phyloP scores from a whole-genome alignment of 2,888 invertebrate genomes.

The Merodon equestris region DNA sequence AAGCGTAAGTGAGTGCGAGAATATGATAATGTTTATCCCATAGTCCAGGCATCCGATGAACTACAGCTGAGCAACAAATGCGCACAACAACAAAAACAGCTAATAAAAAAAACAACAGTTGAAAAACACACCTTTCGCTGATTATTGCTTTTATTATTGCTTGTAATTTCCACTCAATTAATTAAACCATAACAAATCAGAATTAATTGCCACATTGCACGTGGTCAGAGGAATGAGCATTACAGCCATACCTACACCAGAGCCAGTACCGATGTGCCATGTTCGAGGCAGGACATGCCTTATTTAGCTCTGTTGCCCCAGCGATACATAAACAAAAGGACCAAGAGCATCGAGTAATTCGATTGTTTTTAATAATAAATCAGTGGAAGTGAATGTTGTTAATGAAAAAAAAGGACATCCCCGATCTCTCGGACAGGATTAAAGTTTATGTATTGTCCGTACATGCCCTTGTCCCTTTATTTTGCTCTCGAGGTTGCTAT shows the following conservation, averaged over 20 bases:
- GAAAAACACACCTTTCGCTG: slow-evolving; percentile 29
- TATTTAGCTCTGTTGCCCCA: no score
- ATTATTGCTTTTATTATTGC: slow-evolving; percentile 42
- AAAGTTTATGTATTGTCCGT: no score
- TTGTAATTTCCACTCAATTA: slow-evolving; percentile 65
- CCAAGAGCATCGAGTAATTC: slow-evolving; percentile 20
- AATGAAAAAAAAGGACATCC: neutral
- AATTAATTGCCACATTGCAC: slow-evolving; percentile 48
- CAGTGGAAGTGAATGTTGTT: slow-evolving; percentile 9
- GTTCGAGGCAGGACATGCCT: no score
- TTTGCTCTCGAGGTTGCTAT: no score
- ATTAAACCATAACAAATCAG: slow-evolving; percentile 65
- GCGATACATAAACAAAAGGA: no score
- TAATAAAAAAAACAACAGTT: neutral
- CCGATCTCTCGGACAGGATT: no score
- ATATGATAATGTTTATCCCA: slow-evolving; percentile 28
- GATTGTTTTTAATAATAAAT: slow-evolving; percentile 55
- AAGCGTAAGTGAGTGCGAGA: neutral
- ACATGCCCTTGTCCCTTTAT: no score
- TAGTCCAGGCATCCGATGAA: slow-evolving; percentile 1
- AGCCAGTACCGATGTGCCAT: neutral
- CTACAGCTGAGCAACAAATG: slow-evolving; percentile 8
- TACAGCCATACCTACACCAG: slow-evolving; percentile 28
- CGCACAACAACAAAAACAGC: no score
- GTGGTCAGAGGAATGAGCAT: slow-evolving; percentile 41